A percentile compares a stretch with the other conserved stretches of the same genome.
phyloP scores from a whole-genome alignment of 2,888 invertebrate species.

The Macrosiphum euphorbiae region DNA sequence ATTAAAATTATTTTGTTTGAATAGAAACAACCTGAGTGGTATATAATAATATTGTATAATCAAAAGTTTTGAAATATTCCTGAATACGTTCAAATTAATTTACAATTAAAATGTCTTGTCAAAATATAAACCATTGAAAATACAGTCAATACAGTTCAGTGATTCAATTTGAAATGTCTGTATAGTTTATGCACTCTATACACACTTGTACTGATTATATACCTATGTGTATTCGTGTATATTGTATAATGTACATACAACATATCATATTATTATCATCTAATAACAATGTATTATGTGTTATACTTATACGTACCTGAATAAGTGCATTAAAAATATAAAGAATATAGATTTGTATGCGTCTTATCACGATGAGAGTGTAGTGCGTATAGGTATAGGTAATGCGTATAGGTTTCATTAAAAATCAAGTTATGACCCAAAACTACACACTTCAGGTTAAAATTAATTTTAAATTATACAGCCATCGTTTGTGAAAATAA shows the following conservation, averaged over 20 bases:
- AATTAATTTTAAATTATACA: too few species aligned
- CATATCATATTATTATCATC: neutral
- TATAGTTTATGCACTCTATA: neutral
- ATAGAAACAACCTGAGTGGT: neutral
- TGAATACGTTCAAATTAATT: slow-evolving; percentile 5
- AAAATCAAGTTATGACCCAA: too few species aligned
- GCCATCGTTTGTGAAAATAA: too few species aligned
- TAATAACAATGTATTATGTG: neutral
- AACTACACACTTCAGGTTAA: too few species aligned
- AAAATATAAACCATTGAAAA: slow-evolving; percentile 3
- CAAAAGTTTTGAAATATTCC: neutral
- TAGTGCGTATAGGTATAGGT: too few species aligned
- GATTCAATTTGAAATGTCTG: neutral
- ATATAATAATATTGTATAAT: neutral
- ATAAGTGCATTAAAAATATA: too few species aligned
- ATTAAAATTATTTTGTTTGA: neutral
- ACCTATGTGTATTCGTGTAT: neutral
- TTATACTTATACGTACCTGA: neutral
- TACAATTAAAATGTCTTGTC: slow-evolving; percentile 8
- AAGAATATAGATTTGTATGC: too few species aligned
- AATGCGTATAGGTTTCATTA: too few species aligned
- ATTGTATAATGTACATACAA: neutral
- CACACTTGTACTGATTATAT: neutral
- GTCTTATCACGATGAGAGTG: too few species aligned
- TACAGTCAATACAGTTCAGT: neutral